Conservation (phyloP, 1,140 invertebrate species). For the Triops longicaudatus region DNA sequence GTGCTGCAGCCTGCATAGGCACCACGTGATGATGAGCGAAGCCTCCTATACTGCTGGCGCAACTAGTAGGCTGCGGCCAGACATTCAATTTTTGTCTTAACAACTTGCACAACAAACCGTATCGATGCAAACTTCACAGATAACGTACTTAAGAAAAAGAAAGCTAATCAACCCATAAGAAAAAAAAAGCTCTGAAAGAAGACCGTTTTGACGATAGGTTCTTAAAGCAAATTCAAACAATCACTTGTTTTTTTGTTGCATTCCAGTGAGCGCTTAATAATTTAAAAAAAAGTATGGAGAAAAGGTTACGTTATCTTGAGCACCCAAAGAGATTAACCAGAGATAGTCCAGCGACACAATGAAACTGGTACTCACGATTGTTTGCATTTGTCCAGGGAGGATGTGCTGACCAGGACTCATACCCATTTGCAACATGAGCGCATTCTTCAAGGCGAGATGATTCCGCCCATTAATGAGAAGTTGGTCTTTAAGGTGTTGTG, state of each 20-base stretch:
- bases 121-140: background rate
- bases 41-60: slow-evolving; percentile 13
- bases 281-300: background rate
- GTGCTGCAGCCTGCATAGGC: slow-evolving; percentile 30
- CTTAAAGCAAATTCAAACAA: too few relatives aligned
- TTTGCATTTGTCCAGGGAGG: slow-evolving; percentile 78
- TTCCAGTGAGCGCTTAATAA: background rate
- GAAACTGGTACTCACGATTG: slow-evolving; percentile 59
- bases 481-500: slow-evolving; percentile 99
- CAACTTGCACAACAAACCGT: background rate
- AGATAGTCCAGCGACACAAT: background rate
- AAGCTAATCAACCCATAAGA: background rate
- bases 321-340: background rate
- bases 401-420: slow-evolving; percentile 71
- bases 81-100: background rate
- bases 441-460: slow-evolving; percentile 95
- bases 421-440: slow-evolving; percentile 91
- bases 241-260: background rate
- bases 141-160: background rate
- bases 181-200: background rate
- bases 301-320: background rate
- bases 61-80: slow-evolving; percentile 3
- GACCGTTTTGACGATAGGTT: too few relatives aligned
- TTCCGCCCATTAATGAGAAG: slow-evolving; percentile 98
- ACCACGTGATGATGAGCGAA: slow-evolving; percentile 11